Base-by-base conservation (phyloP, 2,888 invertebrate species). In the Clivina fossor region DNA sequence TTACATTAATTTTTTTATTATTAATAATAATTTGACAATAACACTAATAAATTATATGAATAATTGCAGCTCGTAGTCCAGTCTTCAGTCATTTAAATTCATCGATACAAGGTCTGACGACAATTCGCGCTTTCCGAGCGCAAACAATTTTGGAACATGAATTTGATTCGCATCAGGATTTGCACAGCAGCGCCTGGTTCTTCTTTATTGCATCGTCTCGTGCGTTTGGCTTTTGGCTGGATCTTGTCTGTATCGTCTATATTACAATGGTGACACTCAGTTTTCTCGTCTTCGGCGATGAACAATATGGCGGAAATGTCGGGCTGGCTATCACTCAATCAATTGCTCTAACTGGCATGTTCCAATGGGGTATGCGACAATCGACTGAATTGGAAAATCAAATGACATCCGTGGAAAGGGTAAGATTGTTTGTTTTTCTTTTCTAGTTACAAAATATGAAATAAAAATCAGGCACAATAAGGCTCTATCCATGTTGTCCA, bases 31-130 rank as follows among this genome's bases (percentile, higher is more conserved):
- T n/a, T n/a, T n/a, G n/a, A n/a, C n/a, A n/a, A n/a, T n/a, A n/a
- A n/a, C n/a, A n/a, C n/a, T n/a, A n/a, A n/a, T n/a, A n/a, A n/a
- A n/a, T n/a, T n/a, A n/a, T n/a, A n/a, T n/a, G n/a, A n/a, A n/a
- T n/a, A n/a, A n/a, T n/a, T n/a, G n/a, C n/a, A n/a, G n/a, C n/a
- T n/a, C n/a, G 94, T 57, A 94, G 94, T 65, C 96, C 97, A 0
- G 91, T 98, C n/a, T 97, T 95, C 76, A 88, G 90, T 2, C 95
- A 96, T 69, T 76, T 97, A 65, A 91, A 87, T 68, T 90, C 93
- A 20, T 86, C 93, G 0, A 77, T 98, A 3, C 88, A 90, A 70
- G 97, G 97, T 0, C 78, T 98, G 58, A 84, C 92, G 0, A 94
- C 95, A 0, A 93, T 98, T 43, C 80, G 96, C 49, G 91, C 94